Evolutionary conservation across 2,797 vertebrate genomes (phyloP).

Genomic region (Amniataba percoides): DNA sequence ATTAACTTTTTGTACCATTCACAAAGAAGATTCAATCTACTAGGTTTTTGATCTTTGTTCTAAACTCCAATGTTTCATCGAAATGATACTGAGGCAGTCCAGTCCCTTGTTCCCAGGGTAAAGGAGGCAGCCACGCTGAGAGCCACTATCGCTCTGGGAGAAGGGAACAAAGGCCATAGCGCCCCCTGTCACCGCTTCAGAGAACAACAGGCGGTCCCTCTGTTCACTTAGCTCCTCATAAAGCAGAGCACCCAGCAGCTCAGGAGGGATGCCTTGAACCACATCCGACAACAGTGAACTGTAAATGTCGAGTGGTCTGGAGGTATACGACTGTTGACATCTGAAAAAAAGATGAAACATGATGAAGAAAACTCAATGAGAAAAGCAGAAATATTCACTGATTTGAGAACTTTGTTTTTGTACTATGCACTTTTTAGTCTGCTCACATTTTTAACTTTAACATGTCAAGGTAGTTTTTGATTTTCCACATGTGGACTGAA

Average conservation of each 20-base stretch:
- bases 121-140: slow-evolving; percentile 74
- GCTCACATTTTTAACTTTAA: slow-evolving; percentile 70
- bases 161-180: slow-evolving; percentile 80
- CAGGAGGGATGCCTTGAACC: slow-evolving; percentile 65
- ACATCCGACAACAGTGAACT: slow-evolving; percentile 70
- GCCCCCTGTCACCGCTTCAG: slow-evolving; percentile 84
- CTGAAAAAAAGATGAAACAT: slow-evolving; percentile 41
- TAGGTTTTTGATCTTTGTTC: not conserved
- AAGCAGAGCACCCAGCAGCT: slow-evolving; percentile 85
- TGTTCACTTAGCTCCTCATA: slow-evolving; percentile 87
- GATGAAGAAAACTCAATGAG: not conserved
- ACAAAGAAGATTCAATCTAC: not conserved
- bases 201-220: slow-evolving; percentile 81
- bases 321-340: slow-evolving; percentile 23
- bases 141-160: not conserved
- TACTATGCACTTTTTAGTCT: too few relatives aligned
- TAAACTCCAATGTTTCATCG: not conserved
- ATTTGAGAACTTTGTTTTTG: not conserved
- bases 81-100: slow-evolving; percentile 89
- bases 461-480: slow-evolving; percentile 31
- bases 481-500: slow-evolving; percentile 22
- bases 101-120: slow-evolving; percentile 78
- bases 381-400: fast-evolving
- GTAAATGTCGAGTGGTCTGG: not conserved
- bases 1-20: not conserved